These are phyloP conservation scores for Lithophane ornitopus DNA, from an alignment of 2,888 invertebrate species.

Conservation along the genomic window DNA sequence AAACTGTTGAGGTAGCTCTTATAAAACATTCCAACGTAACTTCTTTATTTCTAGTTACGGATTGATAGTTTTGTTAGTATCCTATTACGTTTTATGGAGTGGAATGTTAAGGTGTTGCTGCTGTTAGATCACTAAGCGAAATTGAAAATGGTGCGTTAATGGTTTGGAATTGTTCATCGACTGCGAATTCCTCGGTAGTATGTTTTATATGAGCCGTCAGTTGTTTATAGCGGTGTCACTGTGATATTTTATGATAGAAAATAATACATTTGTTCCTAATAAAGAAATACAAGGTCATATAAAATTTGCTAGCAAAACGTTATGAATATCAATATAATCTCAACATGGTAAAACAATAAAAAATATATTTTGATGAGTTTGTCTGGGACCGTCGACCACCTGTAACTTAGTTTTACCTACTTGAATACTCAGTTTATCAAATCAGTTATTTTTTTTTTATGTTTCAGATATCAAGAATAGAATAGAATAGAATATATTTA, in stretches of 20 bases:
- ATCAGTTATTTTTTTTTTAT: neutral
- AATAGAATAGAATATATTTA: no score
- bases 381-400: neutral
- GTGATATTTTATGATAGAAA: no score
- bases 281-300: neutral
- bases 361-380: neutral
- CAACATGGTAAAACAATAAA: neutral
- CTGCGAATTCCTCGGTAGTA: slow-evolving; percentile 9
- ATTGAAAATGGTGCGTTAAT: slow-evolving; percentile 50
- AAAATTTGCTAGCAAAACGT: neutral
- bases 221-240: neutral
- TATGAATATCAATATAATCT: neutral
- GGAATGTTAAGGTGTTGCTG: slow-evolving; percentile 47
- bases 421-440: neutral
- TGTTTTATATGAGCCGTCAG: slow-evolving; percentile 16
- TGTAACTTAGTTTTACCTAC: neutral
- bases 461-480: no score
- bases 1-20: slow-evolving; percentile 52
- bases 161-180: slow-evolving; percentile 17
- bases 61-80: slow-evolving; percentile 60
- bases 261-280: neutral
- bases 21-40: slow-evolving; percentile 48
- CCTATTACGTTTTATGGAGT: slow-evolving; percentile 57
- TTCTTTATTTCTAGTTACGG: slow-evolving; percentile 58
- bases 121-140: slow-evolving; percentile 24